Evolutionary conservation across 2,797 vertebrate genomes (phyloP), one percentile per base, ranked within the genome.

Genomic region (Enteromius viviparus): DNA sequence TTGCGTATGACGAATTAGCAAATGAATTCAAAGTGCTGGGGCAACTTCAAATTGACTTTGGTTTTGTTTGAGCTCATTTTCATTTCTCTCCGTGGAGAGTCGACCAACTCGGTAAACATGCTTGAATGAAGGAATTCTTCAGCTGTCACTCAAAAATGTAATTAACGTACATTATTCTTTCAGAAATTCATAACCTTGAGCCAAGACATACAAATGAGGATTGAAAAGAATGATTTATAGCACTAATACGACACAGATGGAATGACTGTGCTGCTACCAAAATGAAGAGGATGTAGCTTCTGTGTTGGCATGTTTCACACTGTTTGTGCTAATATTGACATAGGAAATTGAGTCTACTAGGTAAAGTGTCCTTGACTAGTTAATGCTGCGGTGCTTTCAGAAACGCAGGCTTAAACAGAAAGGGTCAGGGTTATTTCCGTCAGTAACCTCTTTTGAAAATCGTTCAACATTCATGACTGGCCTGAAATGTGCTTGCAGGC

Each of bases 1-100:
- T 86, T 81, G 68, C 78, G 82, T 65, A 80, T 80, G 66, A 86
- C 72, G 76, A 85, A 80, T 87, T 87, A 84, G 87, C 87, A 88
- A 91, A 88, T 86, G 76, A 87, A 84, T 90, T 89, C 78, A 80
- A 88, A 89, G 83, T 87, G 87, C 89, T 65, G 72, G 87, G 76
- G 84, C 90, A 82, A 91, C 92, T 91, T 93, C 90, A 93, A 92
- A 93, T 92, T 90, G 85, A 89, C 86, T 87, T 80, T 85, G 85
- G 83, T 84, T 85, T 89, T 89, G 83, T 80, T 81, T 80, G 79
- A 78, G 55, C 80, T 85, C 58, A 85, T 93, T 92, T 92, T 87
- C 90, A 92, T 93, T 92, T 92, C 89, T 89, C 87, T 85, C 87
- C 85, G 86, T 68, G 74, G 84, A 65, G 87, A 84, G 82, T 87